Base-by-base conservation (phyloP, 2,113 vertebrate genomes). In the Silurus asotus region DNA sequence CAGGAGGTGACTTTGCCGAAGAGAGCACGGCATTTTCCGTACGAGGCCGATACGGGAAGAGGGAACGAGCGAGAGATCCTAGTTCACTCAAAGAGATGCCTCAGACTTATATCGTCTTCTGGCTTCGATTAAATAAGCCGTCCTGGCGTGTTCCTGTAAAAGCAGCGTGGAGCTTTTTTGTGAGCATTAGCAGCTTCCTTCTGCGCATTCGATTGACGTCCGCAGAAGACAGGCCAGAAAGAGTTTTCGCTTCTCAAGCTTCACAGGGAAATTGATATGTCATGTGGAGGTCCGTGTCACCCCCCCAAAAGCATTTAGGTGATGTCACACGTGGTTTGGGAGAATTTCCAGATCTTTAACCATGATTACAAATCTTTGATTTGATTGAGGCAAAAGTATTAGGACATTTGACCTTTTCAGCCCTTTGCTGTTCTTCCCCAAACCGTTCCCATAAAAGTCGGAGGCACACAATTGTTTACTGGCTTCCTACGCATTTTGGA, bases 81-180 rank as follows among this genome's bases (percentile, higher is more conserved):
- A 61, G 8, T 11, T 15, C 10, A 61, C 28, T 45, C 10, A 0
- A 9, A 80, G 56, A 80, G 77, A 80, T 0, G 25, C 45, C 77
- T 61, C 77, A 2, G 77, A 45, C 77, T 61, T 23, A 28, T 77
- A 3, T 37, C 20, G 77, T 45, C 55, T 80, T 23, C 77, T 28
- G 56, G 77, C 77, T 61, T 61, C 23, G 77, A 80, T 80, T 80
- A 61, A 80, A 61, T 61, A 61, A 80, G 28, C 56, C 37, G 1
- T 61, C 28, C 28, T 61, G 4, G 17, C 13, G 77, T 80, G 55
- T 59, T 59, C 4, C n/a, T 58, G 17, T 53, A 58, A 78, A 78
- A 78, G 55, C 76, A 78, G 76, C n/a, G 9, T 17, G 14, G 15
- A 37, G 58, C 25, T 58, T 56, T 56, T 56, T 78, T 28, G 13